Evolutionary conservation across 2,888 invertebrate species (phyloP), one percentile per base, ranked within the genome.

Genomic region (Antitype chi): DNA sequence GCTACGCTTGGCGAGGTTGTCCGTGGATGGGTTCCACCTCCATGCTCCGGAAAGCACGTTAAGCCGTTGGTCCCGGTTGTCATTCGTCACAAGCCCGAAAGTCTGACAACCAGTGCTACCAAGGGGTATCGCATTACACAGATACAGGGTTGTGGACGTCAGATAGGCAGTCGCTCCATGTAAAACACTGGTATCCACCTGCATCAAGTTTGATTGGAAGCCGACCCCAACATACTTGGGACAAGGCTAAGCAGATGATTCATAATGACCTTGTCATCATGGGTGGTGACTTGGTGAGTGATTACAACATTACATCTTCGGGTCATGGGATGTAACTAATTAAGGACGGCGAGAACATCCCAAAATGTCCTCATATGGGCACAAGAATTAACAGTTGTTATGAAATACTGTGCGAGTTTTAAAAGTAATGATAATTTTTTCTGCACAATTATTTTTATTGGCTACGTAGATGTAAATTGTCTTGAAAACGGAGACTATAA

Each of bases 311-410:
- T 17, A 57, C 49, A 49, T 74, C 62, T 76, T 47, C n/a, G 13
- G 84, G 85, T 84, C 85, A 86, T 75, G 78, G 72, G 38, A 67
- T 68, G 43, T 70, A 23, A 49, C 62, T 76, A 62, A 71, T 75
- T 85, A 52, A 87, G 76, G 76, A 78, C 76, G n/a, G 8, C 75
- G n/a, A 75, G 70, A 60, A 62, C 43, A 64, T 60, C 25, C 55
- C 62, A 66, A 66, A 69, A 67, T 57, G n/a, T 68, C 75, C 72
- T 17, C 53, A 63, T 60, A 67, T 6, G 70, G 70, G 47, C 59
- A 63, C n/a, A 57, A 32, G 20, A 62, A 43, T 62, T 32, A 43
- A 62, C 64, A 76, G 70, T 32, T 85, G 43, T 74, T 70, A 32
- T 63, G 59, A 60, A 63, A 76, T 66, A 60, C 43, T 47, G 63